A percentile compares a stretch with the other conserved stretches of the same genome.
Conservation (phyloP, 2,113 vertebrate species). For the Cephalopterus ornatus region DNA sequence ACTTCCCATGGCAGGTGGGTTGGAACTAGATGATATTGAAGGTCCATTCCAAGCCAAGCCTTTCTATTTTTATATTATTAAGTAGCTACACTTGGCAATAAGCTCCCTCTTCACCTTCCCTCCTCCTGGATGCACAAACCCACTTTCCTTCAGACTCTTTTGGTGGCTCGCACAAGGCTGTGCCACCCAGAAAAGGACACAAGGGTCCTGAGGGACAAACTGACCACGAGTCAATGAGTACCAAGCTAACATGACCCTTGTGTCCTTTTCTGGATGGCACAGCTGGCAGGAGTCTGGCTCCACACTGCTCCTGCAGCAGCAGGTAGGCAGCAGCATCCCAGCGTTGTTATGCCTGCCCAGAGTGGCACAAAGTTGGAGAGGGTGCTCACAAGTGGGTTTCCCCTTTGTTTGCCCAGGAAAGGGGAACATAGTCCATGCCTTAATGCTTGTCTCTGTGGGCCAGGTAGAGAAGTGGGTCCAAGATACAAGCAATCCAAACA, state of each 20-base stretch:
- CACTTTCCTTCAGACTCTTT: not conserved
- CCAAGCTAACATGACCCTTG: accelerated
- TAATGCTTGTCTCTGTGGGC: not conserved
- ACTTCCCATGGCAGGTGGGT: not conserved
- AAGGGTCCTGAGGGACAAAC: not conserved
- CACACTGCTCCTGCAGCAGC: not conserved
- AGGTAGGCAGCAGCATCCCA: not conserved
- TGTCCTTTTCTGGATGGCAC: not conserved
- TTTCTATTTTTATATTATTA: not conserved
- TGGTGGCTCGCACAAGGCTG: not conserved
- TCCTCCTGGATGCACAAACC: not conserved
- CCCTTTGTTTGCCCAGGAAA: not conserved
- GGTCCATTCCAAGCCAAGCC: not conserved
- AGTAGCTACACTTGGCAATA: not conserved
- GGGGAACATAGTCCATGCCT: not conserved
- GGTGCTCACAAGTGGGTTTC: not conserved
- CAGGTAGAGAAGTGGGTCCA: not conserved
- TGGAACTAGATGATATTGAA: not conserved
- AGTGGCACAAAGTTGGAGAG: not conserved
- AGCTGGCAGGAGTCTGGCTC: not conserved
- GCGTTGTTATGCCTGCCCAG: not conserved
- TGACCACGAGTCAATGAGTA: not conserved
- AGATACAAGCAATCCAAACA: not conserved
- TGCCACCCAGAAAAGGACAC: not conserved
- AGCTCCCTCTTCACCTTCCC: not conserved